These are phyloP conservation scores for Tenualosa ilisha DNA, from an alignment of 2,797 vertebrate species.

Conservation along the genomic window DNA sequence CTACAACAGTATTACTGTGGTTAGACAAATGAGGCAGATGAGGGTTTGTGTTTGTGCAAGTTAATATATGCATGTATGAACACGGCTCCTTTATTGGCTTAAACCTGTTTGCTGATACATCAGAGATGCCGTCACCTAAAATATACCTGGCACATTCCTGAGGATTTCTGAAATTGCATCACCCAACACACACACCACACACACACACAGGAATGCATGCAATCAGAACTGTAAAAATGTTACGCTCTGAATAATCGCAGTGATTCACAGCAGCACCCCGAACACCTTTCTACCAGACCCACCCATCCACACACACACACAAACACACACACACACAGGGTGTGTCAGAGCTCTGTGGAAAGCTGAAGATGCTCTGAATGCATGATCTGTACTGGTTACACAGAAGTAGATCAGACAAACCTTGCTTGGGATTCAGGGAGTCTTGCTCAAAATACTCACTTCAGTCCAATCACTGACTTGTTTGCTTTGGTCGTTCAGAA, in stretches of 20 bases:
- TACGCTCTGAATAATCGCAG: background rate
- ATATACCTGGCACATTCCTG: background rate
- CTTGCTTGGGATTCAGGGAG: background rate
- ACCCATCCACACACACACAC: background rate
- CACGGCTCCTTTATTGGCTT: too few relatives aligned
- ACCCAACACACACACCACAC: background rate
- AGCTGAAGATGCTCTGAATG: background rate
- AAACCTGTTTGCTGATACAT: background rate
- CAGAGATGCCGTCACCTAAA: background rate
- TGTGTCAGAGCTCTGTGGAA: slow-evolving; percentile 12
- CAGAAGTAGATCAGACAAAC: background rate
- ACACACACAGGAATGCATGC: background rate
- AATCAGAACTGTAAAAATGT: background rate
- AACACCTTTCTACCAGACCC: background rate
- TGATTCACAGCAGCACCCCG: background rate
- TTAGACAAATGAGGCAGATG: too few relatives aligned
- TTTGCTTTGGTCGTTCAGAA: background rate
- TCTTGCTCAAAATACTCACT: background rate
- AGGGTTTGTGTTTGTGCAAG: too few relatives aligned
- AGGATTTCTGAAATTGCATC: background rate
- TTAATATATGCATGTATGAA: too few relatives aligned
- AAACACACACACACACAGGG: slow-evolving; percentile 3
- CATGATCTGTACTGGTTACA: background rate
- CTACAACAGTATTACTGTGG: too few relatives aligned
- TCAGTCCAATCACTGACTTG: background rate